Evolutionary conservation across 2,888 invertebrate species (phyloP).

Genomic region (Cataglyphis albicans): DNA sequence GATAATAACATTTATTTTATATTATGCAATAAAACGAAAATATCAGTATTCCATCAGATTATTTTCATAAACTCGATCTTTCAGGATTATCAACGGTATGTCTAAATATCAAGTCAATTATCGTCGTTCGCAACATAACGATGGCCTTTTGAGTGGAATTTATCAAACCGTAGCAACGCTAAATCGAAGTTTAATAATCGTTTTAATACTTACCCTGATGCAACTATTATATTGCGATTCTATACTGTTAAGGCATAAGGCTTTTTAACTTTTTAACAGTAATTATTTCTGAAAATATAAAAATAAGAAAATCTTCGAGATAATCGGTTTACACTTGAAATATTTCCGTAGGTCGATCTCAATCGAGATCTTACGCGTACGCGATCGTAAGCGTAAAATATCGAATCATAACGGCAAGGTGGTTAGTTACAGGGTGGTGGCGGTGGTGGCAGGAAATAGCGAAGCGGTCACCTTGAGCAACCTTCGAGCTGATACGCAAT

Average conservation of each 20-base stretch:
- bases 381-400: conserved; percentile 50
- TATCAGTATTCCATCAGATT: background rate
- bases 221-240: conserved; percentile 25
- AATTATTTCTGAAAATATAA: background rate
- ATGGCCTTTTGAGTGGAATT: background rate
- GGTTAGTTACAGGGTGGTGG: conserved; percentile 97
- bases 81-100: conserved; percentile 2
- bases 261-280: background rate
- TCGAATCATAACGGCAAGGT: conserved; percentile 82
- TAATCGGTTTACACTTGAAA: background rate
- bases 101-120: conserved; percentile 5
- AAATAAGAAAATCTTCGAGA: background rate
- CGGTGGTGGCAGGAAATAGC: conserved; percentile 95
- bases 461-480: conserved; percentile 94
- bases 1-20: background rate
- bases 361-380: background rate
- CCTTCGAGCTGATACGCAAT: conserved; percentile 94
- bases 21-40: background rate
- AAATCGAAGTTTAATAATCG: conserved; percentile 24
- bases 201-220: background rate
- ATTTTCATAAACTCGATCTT: conserved; percentile 5
- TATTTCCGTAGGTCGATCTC: background rate
- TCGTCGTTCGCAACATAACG: background rate
- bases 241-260: background rate
- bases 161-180: background rate